A percentile compares a stretch with the other conserved stretches of the same genome.
Conservation (phyloP, 1,140 invertebrate genomes). For the Musca domestica region DNA sequence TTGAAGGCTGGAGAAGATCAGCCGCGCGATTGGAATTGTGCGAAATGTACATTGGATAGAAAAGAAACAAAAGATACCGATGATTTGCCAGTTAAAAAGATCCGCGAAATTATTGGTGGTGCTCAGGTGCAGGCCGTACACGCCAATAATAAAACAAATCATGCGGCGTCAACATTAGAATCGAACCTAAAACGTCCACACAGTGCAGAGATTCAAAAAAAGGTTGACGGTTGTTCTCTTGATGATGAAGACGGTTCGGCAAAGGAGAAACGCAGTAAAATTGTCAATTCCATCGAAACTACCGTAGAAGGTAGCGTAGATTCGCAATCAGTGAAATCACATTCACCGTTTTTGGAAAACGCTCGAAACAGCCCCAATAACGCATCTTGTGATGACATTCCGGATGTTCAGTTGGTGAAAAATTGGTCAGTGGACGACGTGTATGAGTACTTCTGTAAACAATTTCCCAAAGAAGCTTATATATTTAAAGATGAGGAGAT, state of each 20-base stretch:
- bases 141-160: background rate
- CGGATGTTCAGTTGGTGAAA: constrained; percentile 28
- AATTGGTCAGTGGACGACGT: constrained; percentile 45
- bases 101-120: constrained; percentile 25
- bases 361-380: constrained; percentile 23
- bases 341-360: background rate
- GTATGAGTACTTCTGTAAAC: constrained; percentile 31
- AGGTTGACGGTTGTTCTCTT: background rate
- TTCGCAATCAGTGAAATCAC: background rate
- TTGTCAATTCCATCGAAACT: background rate
- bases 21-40: constrained; percentile 38
- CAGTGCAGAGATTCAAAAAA: background rate
- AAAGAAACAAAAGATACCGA: background rate
- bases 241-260: background rate
- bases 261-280: constrained; percentile 1
- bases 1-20: constrained; percentile 22
- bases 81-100: constrained; percentile 23
- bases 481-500: constrained; percentile 44
- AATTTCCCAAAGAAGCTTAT: constrained; percentile 41
- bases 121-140: background rate
- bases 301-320: background rate
- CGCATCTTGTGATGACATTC: constrained; percentile 9
- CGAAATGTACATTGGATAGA: constrained; percentile 25
- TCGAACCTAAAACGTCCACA: background rate
- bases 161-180: background rate